phyloP scores from a whole-genome alignment of 1,140 invertebrate genomes.

The Platorchestia sp. region DNA sequence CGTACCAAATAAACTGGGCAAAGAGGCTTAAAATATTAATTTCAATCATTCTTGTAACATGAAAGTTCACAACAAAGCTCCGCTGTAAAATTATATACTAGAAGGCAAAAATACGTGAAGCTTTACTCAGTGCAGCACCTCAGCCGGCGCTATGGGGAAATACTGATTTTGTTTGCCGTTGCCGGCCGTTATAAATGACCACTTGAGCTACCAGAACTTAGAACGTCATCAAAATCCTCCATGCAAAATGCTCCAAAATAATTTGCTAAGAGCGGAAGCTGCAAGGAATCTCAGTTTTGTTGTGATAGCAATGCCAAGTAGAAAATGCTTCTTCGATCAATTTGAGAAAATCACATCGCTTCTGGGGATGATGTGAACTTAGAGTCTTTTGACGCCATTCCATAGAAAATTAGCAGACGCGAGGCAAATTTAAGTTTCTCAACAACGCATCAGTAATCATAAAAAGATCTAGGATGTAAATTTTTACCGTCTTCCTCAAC shows the following conservation, averaged over 20 bases:
- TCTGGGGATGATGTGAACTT: no score
- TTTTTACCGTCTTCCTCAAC: background rate
- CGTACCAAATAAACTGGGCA: background rate
- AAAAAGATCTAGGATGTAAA: background rate
- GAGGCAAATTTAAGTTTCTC: background rate
- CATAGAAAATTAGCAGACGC: no score
- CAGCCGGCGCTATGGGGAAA: background rate
- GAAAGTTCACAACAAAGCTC: background rate
- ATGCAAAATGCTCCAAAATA: background rate
- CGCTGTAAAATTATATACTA: background rate
- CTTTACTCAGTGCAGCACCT: background rate
- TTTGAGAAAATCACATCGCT: no score
- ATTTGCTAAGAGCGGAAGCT: background rate
- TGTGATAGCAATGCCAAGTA: no score
- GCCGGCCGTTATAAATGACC: background rate
- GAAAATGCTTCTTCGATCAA: no score
- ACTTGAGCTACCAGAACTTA: background rate
- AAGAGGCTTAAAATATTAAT: background rate
- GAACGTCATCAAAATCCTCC: background rate
- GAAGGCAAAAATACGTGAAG: background rate
- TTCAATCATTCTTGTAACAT: background rate
- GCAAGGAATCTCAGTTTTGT: background rate
- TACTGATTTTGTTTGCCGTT: background rate
- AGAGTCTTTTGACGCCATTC: no score
- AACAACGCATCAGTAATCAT: background rate